A percentile compares a stretch with the other conserved stretches of the same genome.
phyloP scores from a whole-genome alignment of 2,888 invertebrate species.

The Hipparchia semele region DNA sequence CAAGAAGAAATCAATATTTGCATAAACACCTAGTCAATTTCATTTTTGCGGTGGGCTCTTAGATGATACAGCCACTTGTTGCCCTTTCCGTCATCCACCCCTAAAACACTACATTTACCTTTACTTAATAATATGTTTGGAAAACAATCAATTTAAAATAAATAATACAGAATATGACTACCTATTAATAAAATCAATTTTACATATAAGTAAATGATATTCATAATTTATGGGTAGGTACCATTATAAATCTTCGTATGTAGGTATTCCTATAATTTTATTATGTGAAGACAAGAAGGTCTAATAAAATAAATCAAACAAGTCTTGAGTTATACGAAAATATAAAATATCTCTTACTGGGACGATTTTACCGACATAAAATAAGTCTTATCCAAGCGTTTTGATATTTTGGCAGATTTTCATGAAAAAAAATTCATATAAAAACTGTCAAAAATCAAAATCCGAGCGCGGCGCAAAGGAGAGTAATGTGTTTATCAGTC shows the following conservation, averaged over 20 bases:
- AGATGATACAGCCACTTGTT: background rate
- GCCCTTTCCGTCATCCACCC: slow-evolving; percentile 10
- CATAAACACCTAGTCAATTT: no score
- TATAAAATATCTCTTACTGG: no score
- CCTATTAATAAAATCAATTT: slow-evolving; percentile 9
- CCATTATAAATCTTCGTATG: no score
- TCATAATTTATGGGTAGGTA: background rate
- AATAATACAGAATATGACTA: slow-evolving; percentile 4
- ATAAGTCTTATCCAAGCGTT: no score
- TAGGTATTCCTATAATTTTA: background rate
- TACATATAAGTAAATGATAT: background rate
- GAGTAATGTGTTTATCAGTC: no score
- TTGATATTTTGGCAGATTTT: no score
- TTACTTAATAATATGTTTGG: slow-evolving; percentile 16
- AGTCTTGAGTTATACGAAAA: no score
- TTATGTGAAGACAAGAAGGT: background rate
- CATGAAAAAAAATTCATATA: no score
- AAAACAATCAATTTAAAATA: slow-evolving; percentile 10
- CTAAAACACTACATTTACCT: slow-evolving; percentile 16
- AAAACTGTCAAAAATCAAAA: no score
- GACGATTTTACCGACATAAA: no score
- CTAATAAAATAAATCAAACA: background rate
- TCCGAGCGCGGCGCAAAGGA: no score
- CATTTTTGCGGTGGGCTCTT: slow-evolving; percentile 6
- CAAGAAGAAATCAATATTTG: no score